These are phyloP conservation scores for Tenthredo scrophulariae DNA, from an alignment of 2,888 invertebrate species.

Conservation along the genomic window DNA sequence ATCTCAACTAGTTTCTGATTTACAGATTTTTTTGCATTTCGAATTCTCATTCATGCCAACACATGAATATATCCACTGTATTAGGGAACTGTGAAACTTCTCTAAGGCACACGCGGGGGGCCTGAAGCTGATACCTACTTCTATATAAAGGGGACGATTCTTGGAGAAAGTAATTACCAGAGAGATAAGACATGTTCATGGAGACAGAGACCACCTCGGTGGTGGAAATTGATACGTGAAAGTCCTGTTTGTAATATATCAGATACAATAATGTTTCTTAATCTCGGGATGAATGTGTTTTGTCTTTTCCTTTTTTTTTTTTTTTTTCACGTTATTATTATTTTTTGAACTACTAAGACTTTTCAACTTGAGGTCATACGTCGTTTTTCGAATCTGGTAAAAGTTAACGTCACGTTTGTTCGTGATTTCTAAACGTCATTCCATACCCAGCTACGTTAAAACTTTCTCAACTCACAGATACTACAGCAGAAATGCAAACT, in stretches of 20 bases:
- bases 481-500: background rate
- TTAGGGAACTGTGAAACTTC: background rate
- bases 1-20: no score
- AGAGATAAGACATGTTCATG: background rate
- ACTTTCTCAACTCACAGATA: background rate
- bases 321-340: background rate
- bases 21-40: no score
- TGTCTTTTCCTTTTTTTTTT: background rate
- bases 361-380: background rate
- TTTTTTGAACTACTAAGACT: background rate
- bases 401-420: background rate
- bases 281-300: background rate
- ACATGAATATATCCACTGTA: background rate
- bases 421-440: background rate
- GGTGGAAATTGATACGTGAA: background rate
- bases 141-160: background rate
- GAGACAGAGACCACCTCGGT: background rate
- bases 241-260: background rate
- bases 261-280: background rate
- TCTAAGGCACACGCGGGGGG: background rate
- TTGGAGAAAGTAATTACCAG: background rate
- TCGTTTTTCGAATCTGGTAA: background rate
- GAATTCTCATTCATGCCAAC: no score
- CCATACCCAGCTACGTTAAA: background rate
- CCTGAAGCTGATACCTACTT: background rate